Conservation (phyloP, 2,888 invertebrate genomes). For the Dryadula phaetusa region DNA sequence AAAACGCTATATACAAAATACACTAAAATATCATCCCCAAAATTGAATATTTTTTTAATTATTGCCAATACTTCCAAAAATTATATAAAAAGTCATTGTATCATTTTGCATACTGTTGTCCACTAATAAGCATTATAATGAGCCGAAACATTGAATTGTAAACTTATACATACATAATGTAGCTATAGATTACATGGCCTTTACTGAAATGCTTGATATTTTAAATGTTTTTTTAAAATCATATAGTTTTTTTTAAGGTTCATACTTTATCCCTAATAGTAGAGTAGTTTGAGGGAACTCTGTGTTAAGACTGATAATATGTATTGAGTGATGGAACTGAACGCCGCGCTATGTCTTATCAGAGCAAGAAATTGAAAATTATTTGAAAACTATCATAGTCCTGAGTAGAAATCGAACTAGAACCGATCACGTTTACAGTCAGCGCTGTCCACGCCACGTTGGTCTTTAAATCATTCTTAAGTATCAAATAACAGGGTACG, state of each 20-base stretch:
- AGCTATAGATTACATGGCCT: conserved; percentile 20
- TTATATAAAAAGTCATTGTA: neutral
- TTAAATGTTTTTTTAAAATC: conserved; percentile 19
- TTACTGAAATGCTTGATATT: conserved; percentile 22
- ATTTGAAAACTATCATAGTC: too few species aligned
- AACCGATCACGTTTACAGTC: too few species aligned
- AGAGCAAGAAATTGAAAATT: too few species aligned
- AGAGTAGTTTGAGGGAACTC: too few species aligned
- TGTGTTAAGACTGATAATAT: too few species aligned
- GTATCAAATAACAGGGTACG: conserved; percentile 28
- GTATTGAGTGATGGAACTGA: too few species aligned
- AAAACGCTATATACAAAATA: too few species aligned
- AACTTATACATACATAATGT: conserved; percentile 29
- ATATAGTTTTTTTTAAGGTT: neutral
- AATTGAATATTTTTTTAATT: neutral
- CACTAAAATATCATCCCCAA: too few species aligned
- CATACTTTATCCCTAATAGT: too few species aligned
- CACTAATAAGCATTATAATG: conserved; percentile 37
- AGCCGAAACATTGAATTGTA: conserved; percentile 32
- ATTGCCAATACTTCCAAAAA: neutral
- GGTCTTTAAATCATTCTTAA: conserved; percentile 30
- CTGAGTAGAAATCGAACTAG: too few species aligned
- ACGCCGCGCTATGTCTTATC: too few species aligned
- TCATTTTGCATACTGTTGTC: conserved; percentile 22
- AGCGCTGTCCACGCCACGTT: too few species aligned